These are phyloP conservation scores for Trichogramma evanescens DNA, from an alignment of 2,888 invertebrate genomes.

Conservation along the genomic window DNA sequence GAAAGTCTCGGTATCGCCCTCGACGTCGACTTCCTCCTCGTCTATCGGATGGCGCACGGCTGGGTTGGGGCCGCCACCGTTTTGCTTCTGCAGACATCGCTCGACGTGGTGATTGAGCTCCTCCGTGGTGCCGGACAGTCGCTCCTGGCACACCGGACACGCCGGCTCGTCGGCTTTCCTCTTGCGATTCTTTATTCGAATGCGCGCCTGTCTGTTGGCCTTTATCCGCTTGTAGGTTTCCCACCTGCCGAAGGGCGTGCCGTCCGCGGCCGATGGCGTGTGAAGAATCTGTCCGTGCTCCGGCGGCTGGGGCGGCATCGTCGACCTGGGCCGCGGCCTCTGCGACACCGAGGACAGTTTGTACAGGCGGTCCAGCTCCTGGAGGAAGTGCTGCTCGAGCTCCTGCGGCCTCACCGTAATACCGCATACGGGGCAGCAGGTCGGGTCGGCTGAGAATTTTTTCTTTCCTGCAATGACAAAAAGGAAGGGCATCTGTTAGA, in stretches of 20 bases:
- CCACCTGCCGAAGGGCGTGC: slow-evolving; percentile 58
- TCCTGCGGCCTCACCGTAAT: slow-evolving; percentile 75
- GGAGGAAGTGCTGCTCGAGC: slow-evolving; percentile 72
- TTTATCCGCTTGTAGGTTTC: slow-evolving; percentile 69
- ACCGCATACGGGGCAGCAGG: slow-evolving; percentile 85
- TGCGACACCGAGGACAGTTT: slow-evolving; percentile 49
- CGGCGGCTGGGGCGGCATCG: slow-evolving; percentile 43
- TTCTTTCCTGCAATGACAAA: slow-evolving; percentile 39
- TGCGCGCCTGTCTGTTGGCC: slow-evolving; percentile 59
- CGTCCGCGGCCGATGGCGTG: slow-evolving; percentile 47
- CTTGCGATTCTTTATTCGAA: slow-evolving; percentile 59
- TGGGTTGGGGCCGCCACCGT: slow-evolving; percentile 64
- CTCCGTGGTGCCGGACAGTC: slow-evolving; percentile 56
- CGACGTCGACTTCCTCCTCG: slow-evolving; percentile 77
- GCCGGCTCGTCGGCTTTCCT: slow-evolving; percentile 59
- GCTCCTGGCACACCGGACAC: slow-evolving; percentile 78
- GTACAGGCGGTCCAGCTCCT: slow-evolving; percentile 70
- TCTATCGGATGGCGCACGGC: slow-evolving; percentile 59
- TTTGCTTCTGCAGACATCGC: slow-evolving; percentile 57
- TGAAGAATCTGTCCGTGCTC: slow-evolving; percentile 43
- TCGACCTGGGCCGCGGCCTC: slow-evolving; percentile 40
- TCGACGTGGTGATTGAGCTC: slow-evolving; percentile 69
- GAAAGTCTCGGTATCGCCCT: slow-evolving; percentile 57
- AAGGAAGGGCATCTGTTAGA: neutral
- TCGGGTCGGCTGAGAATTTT: slow-evolving; percentile 53